A percentile compares a stretch with the other conserved stretches of the same genome.
Conservation (phyloP, 2,113 vertebrate genomes). For the Dryoscopus gambensis region DNA sequence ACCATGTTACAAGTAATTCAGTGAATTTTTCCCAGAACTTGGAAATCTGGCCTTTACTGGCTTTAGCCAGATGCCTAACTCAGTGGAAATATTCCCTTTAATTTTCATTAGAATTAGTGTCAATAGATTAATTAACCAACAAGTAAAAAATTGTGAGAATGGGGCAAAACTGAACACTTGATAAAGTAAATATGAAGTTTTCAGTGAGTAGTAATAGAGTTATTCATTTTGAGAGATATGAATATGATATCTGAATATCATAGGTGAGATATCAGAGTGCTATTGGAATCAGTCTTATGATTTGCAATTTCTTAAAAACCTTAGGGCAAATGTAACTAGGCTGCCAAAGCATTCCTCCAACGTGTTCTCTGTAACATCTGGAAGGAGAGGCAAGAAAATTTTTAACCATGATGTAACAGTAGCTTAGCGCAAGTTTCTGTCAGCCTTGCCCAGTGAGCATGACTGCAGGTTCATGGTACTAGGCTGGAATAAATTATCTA, state of each 20-base stretch:
- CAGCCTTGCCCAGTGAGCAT: neutral
- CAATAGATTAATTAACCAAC: neutral
- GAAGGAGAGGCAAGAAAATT: neutral
- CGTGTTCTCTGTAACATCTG: neutral
- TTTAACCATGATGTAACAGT: neutral
- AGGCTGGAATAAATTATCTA: neutral
- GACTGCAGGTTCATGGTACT: neutral
- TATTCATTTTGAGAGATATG: neutral
- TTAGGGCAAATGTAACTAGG: neutral
- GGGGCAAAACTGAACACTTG: neutral
- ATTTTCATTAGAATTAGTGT: neutral
- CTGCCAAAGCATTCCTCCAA: neutral
- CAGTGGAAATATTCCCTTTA: neutral
- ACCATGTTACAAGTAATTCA: neutral
- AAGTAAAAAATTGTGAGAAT: neutral
- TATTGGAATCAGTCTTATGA: neutral
- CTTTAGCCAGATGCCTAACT: neutral
- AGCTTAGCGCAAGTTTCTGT: neutral
- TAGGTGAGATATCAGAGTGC: neutral
- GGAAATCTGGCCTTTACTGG: neutral
- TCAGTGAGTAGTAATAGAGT: neutral
- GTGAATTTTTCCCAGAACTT: neutral
- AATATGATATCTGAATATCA: neutral
- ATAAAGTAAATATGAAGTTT: neutral
- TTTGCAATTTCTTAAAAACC: neutral